Evolutionary conservation across 1,140 invertebrate genomes (phyloP).

Genomic region (Papilio polytes): DNA sequence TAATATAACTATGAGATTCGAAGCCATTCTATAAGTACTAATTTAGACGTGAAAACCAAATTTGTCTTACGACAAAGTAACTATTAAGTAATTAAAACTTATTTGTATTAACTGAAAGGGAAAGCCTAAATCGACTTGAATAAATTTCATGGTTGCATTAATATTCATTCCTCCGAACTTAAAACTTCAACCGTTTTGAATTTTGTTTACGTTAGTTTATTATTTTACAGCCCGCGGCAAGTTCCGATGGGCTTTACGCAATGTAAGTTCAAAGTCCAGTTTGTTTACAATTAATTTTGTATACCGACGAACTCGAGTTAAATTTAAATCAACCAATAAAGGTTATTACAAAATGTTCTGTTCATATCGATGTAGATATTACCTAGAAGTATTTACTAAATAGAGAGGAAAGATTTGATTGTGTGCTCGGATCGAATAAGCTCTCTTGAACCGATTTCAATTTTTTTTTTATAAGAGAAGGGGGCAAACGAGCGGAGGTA

Average conservation of each 20-base stretch:
- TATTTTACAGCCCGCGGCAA: slow-evolving; percentile 7
- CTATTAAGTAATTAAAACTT: slow-evolving; percentile 8
- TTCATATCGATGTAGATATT: too few species aligned
- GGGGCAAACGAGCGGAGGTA: too few species aligned
- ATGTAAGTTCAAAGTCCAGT: slow-evolving; percentile 13
- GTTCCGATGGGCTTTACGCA: slow-evolving; percentile 10
- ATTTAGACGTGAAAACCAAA: not conserved
- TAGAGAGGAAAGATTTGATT: too few species aligned
- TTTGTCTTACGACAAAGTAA: not conserved
- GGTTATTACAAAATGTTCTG: too few species aligned
- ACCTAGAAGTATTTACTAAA: too few species aligned
- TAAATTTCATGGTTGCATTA: slow-evolving; percentile 18
- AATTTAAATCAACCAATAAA: not conserved
- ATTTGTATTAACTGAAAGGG: slow-evolving; percentile 22
- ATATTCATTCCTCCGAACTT: slow-evolving; percentile 23
- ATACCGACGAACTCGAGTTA: not conserved
- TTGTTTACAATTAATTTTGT: slow-evolving; percentile 24
- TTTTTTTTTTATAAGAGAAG: too few species aligned
- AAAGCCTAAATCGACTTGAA: slow-evolving; percentile 17
- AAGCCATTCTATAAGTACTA: not conserved
- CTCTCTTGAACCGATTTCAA: too few species aligned
- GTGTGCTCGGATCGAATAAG: too few species aligned
- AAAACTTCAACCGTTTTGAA: slow-evolving; percentile 29
- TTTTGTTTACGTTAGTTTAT: slow-evolving; percentile 35
- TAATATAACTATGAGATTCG: too few species aligned